Base-by-base conservation (phyloP, 2,113 vertebrate species). In the Corythaixoides concolor region DNA sequence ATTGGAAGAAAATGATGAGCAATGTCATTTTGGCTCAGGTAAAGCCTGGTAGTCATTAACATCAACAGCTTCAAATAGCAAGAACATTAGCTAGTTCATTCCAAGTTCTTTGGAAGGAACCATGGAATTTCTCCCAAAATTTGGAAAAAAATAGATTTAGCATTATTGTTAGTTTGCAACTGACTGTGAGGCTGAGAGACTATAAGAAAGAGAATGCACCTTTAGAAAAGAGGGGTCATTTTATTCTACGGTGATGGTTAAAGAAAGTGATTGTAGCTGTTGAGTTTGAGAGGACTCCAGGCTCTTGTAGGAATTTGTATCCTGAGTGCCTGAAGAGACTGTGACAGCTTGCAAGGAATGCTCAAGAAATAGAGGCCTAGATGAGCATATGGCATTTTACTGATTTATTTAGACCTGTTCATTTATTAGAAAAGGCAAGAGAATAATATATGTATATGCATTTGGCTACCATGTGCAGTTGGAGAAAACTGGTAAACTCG, bases 21-120 rank as follows among this genome's bases (percentile, higher is more conserved):
- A 2, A 8, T 87, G 19, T 75, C 12, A 16, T 75, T 47, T 10
- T 56, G 26, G 12, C 19, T 27, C 6, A 64, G 33, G 15, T 93
- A 21, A 69, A 59, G 33, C 17, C 32, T 76, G 11, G 13, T 52
- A 23, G 28, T 64, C 43, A 26, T 56, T 70, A 70, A 35, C 21
- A 58, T 75, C 32, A 43, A 1, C 7, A 2, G 2, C n/a, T 75
- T 82, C 43, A 82, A 52, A 52, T 9, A 35, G 20, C 0, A 0
- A 74, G 26, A 66, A 8, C 1, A 0, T 37, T 35, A 39, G 5
- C 47, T 62, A 32, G 22, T 62, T 75, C 59, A 12, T 55, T 73
- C 18, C 13, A 8, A 37, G 9, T 80, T 77, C 28, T 76, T 43
- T 56, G 23, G 50, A 72, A 30, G 17, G 10, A 88, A 12, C 16